These are phyloP conservation scores for Euleptes europaea DNA, from an alignment of 2,113 vertebrate species.

Conservation along the genomic window DNA sequence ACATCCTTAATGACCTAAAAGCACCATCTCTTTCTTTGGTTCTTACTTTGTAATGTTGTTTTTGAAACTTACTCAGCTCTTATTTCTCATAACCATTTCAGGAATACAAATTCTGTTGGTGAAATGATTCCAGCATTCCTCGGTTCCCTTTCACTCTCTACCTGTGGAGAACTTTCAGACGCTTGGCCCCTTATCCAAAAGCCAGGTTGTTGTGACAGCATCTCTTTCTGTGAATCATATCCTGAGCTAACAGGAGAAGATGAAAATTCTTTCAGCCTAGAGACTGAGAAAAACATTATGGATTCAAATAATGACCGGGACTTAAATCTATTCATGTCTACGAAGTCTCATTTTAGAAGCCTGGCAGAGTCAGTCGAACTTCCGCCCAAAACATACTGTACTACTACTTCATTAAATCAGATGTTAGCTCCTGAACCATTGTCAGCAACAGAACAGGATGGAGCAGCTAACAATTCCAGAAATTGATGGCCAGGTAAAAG, in stretches of 20 bases:
- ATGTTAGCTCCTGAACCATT: slow-evolving; percentile 7
- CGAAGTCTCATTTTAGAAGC: slow-evolving; percentile 44
- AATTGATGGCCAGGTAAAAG: slow-evolving; percentile 69
- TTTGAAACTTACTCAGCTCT: slow-evolving; percentile 3
- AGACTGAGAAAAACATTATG: slow-evolving; percentile 53
- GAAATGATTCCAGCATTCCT: slow-evolving; percentile 74
- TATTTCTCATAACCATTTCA: slow-evolving; percentile 45
- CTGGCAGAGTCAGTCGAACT: slow-evolving; percentile 47
- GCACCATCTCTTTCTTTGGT: background rate
- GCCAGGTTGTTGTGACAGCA: slow-evolving; percentile 58
- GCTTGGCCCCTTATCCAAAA: slow-evolving; percentile 80
- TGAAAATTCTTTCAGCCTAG: slow-evolving; percentile 48
- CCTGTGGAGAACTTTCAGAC: slow-evolving; percentile 73
- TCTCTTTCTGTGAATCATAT: slow-evolving; percentile 70
- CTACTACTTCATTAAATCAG: slow-evolving; percentile 40
- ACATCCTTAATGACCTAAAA: background rate
- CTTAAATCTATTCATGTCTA: slow-evolving; percentile 36
- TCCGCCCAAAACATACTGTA: background rate
- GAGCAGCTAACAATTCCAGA: slow-evolving; percentile 14
- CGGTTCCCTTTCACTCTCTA: slow-evolving; percentile 69
- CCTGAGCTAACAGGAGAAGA: slow-evolving; percentile 68
- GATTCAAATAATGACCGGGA: slow-evolving; percentile 55
- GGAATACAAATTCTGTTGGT: slow-evolving; percentile 68
- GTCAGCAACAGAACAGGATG: slow-evolving; percentile 24
- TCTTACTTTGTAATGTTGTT: background rate